A percentile compares a stretch with the other conserved stretches of the same genome.
Evolutionary conservation across 2,888 invertebrate genomes (phyloP).

Genomic region (Cinara cedri): DNA sequence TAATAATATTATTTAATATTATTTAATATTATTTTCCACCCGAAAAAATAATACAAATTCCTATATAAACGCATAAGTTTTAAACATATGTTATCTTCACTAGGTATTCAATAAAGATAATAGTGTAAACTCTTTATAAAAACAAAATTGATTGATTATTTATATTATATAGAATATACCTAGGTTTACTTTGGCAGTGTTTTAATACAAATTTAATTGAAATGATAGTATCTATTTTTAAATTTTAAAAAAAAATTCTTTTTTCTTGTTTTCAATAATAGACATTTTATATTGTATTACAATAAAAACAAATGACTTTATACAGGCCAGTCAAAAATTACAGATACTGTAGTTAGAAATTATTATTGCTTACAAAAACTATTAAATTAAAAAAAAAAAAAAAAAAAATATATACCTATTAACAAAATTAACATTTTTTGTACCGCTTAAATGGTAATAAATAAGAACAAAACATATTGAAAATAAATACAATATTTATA

Average conservation of each 20-base stretch:
- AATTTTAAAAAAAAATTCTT: background rate
- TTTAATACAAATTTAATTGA: background rate
- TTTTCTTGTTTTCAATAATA: constrained; percentile 33
- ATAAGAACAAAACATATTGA: constrained; percentile 41
- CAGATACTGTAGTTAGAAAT: constrained; percentile 54
- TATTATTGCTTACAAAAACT: constrained; percentile 56
- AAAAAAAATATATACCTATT: constrained; percentile 36
- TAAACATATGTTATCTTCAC: too few relatives aligned
- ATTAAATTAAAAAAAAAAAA: constrained; percentile 52
- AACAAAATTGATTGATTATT: too few relatives aligned
- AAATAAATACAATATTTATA: constrained; percentile 54
- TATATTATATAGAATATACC: background rate
- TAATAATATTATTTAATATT: too few relatives aligned
- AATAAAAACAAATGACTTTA: constrained; percentile 56
- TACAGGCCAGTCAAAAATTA: constrained; percentile 55
- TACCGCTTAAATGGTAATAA: constrained; percentile 56
- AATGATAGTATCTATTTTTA: background rate
- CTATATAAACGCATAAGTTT: too few relatives aligned
- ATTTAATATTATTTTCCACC: too few relatives aligned
- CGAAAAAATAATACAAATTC: too few relatives aligned
- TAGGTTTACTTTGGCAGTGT: constrained; percentile 15
- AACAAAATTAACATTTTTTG: constrained; percentile 56
- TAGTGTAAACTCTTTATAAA: too few relatives aligned
- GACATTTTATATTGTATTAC: constrained; percentile 48
- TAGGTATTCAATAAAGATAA: too few relatives aligned